Percentiles rank a stretch among this genome's conserved stretches.
phyloP scores from a whole-genome alignment of 1,140 invertebrate genomes.

The Belonocnema kinseyi region DNA sequence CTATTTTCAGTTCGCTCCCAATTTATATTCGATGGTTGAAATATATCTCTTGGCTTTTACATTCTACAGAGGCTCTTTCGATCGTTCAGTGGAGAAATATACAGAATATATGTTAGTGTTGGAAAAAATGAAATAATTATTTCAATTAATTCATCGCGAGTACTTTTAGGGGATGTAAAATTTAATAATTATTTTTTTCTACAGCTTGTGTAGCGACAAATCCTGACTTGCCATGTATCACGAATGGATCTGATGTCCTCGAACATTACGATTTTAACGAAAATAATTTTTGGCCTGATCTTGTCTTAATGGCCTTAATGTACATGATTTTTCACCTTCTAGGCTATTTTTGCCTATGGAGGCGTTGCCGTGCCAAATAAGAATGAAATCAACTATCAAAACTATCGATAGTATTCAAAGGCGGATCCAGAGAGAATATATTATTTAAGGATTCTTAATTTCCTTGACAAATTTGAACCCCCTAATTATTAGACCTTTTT shows the following conservation, averaged over 20 bases:
- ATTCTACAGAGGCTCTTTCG: conserved; percentile 91
- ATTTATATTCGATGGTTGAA: conserved; percentile 88
- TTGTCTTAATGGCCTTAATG: conserved; percentile 79
- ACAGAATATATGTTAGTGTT: conserved; percentile 85
- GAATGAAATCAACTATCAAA: neutral
- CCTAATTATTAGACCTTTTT: no score
- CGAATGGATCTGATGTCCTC: conserved; percentile 82
- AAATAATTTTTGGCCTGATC: conserved; percentile 79
- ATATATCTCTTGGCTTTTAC: conserved; percentile 95
- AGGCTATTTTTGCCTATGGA: conserved; percentile 80
- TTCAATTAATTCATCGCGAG: conserved; percentile 79
- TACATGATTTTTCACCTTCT: conserved; percentile 83
- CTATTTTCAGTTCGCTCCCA: conserved; percentile 82
- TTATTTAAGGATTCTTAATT: no score
- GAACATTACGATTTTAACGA: conserved; percentile 83
- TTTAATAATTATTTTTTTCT: conserved; percentile 69
- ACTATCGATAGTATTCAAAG: neutral
- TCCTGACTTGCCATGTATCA: conserved; percentile 81
- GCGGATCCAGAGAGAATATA: no score
- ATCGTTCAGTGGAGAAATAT: conserved; percentile 87
- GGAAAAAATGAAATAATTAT: no score
- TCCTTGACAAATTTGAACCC: no score
- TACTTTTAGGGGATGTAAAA: conserved; percentile 80
- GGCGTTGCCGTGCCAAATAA: conserved; percentile 30
- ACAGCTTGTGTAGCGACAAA: conserved; percentile 79